Percentiles rank a stretch among this genome's conserved stretches.
Evolutionary conservation across 1,140 invertebrate species (phyloP).

Genomic region (Hirudo medicinalis): DNA sequence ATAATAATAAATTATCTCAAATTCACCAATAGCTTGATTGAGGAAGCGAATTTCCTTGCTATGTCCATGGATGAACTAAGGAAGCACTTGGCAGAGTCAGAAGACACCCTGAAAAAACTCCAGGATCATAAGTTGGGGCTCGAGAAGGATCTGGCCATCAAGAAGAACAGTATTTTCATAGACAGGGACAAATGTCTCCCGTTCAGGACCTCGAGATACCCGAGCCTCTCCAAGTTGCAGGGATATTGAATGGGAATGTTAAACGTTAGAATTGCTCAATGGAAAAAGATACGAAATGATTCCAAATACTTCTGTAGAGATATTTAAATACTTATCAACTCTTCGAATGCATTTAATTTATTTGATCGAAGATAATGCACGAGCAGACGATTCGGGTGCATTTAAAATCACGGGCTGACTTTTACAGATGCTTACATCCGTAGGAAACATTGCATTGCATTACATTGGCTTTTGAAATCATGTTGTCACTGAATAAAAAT

Average conservation of each 20-base stretch:
- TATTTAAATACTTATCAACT: not conserved
- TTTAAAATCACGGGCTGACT: no score
- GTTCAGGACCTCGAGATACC: conserved; percentile 47
- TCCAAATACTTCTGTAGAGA: not conserved
- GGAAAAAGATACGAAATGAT: not conserved
- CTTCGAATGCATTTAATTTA: not conserved
- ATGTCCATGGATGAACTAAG: conserved; percentile 38
- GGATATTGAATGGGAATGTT: conserved; percentile 27
- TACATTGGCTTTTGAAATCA: no score
- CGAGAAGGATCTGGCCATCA: conserved; percentile 72
- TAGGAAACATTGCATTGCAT: no score
- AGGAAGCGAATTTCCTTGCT: conserved; percentile 38
- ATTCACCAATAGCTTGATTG: conserved; percentile 32
- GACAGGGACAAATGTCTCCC: conserved; percentile 84
- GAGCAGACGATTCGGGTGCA: not conserved
- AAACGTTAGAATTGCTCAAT: not conserved
- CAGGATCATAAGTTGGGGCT: conserved; percentile 47
- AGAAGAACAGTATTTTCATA: conserved; percentile 79
- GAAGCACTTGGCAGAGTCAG: conserved; percentile 33
- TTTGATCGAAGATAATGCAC: not conserved
- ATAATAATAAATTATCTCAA: not conserved
- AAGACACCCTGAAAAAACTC: conserved; percentile 38
- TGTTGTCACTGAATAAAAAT: no score
- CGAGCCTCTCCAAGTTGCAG: conserved; percentile 35
- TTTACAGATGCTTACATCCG: no score